Percentiles rank a stretch among this genome's conserved stretches.
phyloP scores from a whole-genome alignment of 2,113 vertebrate species.

The Rhombomys opimus region DNA sequence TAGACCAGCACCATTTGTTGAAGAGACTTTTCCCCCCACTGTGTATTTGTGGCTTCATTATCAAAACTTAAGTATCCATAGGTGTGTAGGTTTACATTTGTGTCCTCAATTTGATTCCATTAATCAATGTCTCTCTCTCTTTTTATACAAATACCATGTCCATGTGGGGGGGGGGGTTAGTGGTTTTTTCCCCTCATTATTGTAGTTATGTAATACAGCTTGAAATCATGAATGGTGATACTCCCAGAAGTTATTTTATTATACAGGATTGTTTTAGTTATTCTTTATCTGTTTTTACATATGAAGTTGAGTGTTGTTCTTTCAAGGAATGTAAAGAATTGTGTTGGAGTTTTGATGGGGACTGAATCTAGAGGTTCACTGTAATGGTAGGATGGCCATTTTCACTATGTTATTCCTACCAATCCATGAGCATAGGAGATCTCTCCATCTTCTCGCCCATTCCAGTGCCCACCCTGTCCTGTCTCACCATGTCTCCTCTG shows the following conservation, averaged over 20 bases:
- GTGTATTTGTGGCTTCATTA: background rate
- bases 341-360: background rate
- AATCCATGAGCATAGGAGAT: too few relatives aligned
- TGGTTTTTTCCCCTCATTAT: background rate
- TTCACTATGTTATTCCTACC: too few relatives aligned
- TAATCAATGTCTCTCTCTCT: background rate
- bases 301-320: background rate
- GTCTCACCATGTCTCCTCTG: too few relatives aligned
- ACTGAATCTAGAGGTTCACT: too few relatives aligned
- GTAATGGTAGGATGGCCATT: too few relatives aligned
- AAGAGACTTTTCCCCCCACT: background rate
- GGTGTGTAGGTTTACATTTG: background rate
- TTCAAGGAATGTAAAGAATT: background rate
- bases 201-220: background rate
- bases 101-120: background rate
- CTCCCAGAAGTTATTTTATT: background rate
- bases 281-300: background rate
- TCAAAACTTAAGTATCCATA: background rate
- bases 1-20: background rate
- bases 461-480: too few relatives aligned
- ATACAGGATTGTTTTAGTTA: background rate
- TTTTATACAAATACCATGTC: background rate
- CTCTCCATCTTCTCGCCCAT: too few relatives aligned
- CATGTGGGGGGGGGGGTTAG: too few relatives aligned
- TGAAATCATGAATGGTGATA: background rate